phyloP scores from a whole-genome alignment of 2,797 vertebrate genomes.

The Coregonus ussuriensis region DNA sequence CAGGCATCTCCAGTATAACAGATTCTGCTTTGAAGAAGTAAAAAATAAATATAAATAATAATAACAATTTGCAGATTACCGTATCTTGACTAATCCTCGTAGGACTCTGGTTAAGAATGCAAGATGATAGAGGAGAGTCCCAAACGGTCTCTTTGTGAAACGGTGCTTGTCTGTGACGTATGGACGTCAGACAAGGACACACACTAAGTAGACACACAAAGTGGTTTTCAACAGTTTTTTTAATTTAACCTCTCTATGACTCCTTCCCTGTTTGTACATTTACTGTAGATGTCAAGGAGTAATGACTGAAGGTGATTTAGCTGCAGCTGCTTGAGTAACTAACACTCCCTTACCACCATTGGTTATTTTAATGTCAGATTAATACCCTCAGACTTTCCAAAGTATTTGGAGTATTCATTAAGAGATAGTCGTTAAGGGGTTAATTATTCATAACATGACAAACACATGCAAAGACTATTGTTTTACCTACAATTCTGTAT shows the following conservation, averaged over 20 bases:
- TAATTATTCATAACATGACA: background rate
- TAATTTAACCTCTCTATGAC: background rate
- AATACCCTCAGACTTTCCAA: background rate
- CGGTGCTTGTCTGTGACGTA: constrained; percentile 5
- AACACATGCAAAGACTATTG: background rate
- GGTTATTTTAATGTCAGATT: background rate
- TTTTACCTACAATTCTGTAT: background rate
- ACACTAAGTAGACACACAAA: too few species aligned
- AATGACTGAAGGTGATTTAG: background rate
- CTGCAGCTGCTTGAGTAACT: background rate
- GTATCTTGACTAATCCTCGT: constrained; percentile 56
- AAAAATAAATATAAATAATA: constrained; percentile 30
- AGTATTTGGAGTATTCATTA: too few species aligned
- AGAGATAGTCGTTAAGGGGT: too few species aligned
- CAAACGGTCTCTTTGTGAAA: constrained; percentile 28
- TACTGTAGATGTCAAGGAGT: background rate
- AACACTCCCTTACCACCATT: background rate
- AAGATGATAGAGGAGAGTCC: constrained; percentile 20
- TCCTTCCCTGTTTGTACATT: background rate
- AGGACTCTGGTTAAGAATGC: constrained; percentile 41
- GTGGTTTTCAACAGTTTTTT: background rate
- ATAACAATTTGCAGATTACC: constrained; percentile 47
- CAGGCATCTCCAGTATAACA: constrained; percentile 22
- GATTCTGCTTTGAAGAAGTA: constrained; percentile 53
- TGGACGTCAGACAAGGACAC: background rate